Base-by-base conservation (phyloP, 2,888 invertebrate genomes). In the Oxyteleia sp. region DNA sequence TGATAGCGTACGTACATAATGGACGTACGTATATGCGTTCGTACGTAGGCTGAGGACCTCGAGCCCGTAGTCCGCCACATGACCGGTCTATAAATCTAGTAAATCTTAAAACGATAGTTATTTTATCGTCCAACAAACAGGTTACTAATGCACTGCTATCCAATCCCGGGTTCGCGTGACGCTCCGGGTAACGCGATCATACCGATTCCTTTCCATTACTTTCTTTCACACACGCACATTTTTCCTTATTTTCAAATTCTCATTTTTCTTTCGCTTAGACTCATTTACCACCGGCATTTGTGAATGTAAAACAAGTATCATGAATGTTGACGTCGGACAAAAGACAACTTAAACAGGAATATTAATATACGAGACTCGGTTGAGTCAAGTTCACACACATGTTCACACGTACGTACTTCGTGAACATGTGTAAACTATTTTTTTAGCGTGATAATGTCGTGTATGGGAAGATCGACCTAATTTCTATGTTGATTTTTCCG, bases 121-220 rank as follows among this genome's bases (percentile, higher is more conserved):
- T 88, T 90, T 91, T 90, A 90, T 91, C 90, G 88, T 76, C 83
- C 85, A 88, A 88, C 90, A 89, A 91, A 90, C 91, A 88, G 89
- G 89, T 91, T 91, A 87, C 89, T 89, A 89, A 91, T 90, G 88
- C 88, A 79, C 84, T 86, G 80, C 53, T 80, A 85, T 87, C 88
- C 89, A 87, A 90, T 91, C 88, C 68, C 64, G 75, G 57, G 72
- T 82, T 88, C 84, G 88, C 87, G 90, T 88, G 88, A 87, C 85
- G 86, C 86, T 88, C 84, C 84, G 47, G 81, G 82, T 88, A 86
- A 86, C 78, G 83, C 69, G 74, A 55, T 71, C 64, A 61, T 55
- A 51, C 55, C 68, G 66, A 84, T 81, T 64, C 57, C 64, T 55
- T 78, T 81, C 55, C 78, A 61, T 72, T 61, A 71, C 75, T 72